These are phyloP conservation scores for Ahaetulla prasina DNA, from an alignment of 2,113 vertebrate species.

Conservation along the genomic window DNA sequence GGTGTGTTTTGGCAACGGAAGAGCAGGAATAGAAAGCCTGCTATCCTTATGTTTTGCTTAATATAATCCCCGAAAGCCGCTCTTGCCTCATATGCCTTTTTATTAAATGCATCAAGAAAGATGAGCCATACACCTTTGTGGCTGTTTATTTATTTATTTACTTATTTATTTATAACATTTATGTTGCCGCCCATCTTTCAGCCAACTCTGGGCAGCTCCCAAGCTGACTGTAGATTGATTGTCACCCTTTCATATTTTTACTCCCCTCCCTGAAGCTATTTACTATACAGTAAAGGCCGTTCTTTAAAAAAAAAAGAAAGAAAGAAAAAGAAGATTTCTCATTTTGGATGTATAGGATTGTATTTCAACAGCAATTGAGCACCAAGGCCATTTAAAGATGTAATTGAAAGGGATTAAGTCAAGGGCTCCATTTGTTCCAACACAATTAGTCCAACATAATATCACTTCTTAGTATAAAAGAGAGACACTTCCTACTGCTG, in stretches of 20 bases:
- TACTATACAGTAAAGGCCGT: conserved; percentile 56
- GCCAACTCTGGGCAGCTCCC: neutral
- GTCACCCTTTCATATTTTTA: conserved; percentile 41
- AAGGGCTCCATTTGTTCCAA: conserved; percentile 30
- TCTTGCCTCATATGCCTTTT: conserved; percentile 64
- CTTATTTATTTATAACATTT: neutral
- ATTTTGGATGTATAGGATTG: conserved; percentile 64
- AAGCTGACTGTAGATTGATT: conserved; percentile 56
- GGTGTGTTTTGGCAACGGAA: conserved; percentile 32
- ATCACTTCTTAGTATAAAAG: conserved; percentile 67
- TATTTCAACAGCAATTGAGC: conserved; percentile 57
- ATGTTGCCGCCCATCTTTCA: neutral
- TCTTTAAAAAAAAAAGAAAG: neutral
- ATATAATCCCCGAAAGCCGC: conserved; percentile 66
- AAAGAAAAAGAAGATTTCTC: conserved; percentile 56
- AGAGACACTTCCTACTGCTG: conserved; percentile 64
- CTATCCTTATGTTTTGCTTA: conserved; percentile 52
- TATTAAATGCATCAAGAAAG: conserved; percentile 64
- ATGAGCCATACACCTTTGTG: conserved; percentile 62
- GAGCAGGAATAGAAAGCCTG: conserved; percentile 45
- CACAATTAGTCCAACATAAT: conserved; percentile 66
- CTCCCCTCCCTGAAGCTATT: conserved; percentile 44
- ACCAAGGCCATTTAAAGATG: conserved; percentile 63
- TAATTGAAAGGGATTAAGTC: conserved; percentile 62
- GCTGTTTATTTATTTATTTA: conserved; percentile 25